A percentile compares a stretch with the other conserved stretches of the same genome.
phyloP scores from a whole-genome alignment of 2,888 invertebrate genomes.

The Dasypolia templi region DNA sequence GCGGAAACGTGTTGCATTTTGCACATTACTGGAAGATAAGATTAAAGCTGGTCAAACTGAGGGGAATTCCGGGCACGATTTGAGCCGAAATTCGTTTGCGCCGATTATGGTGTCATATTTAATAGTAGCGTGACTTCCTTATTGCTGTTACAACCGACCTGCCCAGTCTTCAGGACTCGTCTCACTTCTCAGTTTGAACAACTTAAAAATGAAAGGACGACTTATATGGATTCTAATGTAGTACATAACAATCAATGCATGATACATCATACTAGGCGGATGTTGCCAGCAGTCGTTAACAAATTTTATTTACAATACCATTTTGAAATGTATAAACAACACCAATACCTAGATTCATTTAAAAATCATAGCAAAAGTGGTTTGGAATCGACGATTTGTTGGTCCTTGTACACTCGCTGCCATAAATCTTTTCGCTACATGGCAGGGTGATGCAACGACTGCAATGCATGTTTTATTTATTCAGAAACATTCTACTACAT shows the following conservation, averaged over 20 bases:
- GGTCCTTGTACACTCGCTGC: slow-evolving; percentile 30
- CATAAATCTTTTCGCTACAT: slow-evolving; percentile 51
- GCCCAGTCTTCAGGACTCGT: neutral
- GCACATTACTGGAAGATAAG: neutral
- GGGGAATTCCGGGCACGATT: too few species aligned
- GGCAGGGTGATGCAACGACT: slow-evolving; percentile 42
- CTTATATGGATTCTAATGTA: neutral
- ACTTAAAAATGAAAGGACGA: neutral
- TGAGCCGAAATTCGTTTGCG: too few species aligned
- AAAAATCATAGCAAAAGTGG: slow-evolving; percentile 52
- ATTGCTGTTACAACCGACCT: too few species aligned
- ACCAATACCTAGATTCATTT: slow-evolving; percentile 13
- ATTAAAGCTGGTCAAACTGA: neutral
- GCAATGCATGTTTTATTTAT: slow-evolving; percentile 61
- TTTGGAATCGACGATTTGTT: slow-evolving; percentile 57
- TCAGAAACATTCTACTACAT: slow-evolving; percentile 50
- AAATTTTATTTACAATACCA: too few species aligned
- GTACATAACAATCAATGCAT: neutral
- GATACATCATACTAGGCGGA: neutral
- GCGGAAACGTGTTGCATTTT: neutral
- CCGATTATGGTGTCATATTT: too few species aligned
- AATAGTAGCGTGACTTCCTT: too few species aligned
- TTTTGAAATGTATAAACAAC: slow-evolving; percentile 6
- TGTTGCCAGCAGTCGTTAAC: neutral
- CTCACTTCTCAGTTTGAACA: neutral